Evolutionary conservation across 2,888 invertebrate genomes (phyloP).

Genomic region (Aphodius granarius): DNA sequence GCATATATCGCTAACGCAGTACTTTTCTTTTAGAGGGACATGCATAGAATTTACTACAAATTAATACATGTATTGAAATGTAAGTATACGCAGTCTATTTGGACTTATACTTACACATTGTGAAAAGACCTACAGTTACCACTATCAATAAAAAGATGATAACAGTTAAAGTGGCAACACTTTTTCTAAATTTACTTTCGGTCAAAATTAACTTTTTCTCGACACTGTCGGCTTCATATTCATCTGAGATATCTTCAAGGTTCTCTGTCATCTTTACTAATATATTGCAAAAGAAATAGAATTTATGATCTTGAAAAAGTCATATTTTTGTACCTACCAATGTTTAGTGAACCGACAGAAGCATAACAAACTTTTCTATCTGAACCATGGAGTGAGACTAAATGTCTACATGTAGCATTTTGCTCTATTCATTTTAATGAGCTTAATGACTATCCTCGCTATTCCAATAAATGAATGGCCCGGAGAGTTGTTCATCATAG

Average conservation of each 20-base stretch:
- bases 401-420: too few species aligned
- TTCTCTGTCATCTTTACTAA: neutral
- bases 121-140: neutral
- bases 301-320: too few species aligned
- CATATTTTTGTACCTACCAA: too few species aligned
- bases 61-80: neutral
- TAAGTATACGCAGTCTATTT: neutral
- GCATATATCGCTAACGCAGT: slow-evolving; percentile 53
- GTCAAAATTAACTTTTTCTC: neutral
- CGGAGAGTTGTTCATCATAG: too few species aligned
- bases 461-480: too few species aligned
- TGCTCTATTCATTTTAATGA: too few species aligned
- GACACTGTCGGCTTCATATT: neutral
- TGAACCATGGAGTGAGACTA: too few species aligned
- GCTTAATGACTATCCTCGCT: too few species aligned
- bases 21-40: neutral
- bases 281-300: neutral
- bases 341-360: too few species aligned
- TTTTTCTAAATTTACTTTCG: neutral
- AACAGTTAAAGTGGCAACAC: neutral
- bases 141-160: neutral
- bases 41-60: neutral
- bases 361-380: too few species aligned
- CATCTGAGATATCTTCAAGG: neutral
- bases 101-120: neutral